Evolutionary conservation across 2,888 invertebrate species (phyloP), one percentile per base, ranked within the genome.

Genomic region (Apamea crenata): DNA sequence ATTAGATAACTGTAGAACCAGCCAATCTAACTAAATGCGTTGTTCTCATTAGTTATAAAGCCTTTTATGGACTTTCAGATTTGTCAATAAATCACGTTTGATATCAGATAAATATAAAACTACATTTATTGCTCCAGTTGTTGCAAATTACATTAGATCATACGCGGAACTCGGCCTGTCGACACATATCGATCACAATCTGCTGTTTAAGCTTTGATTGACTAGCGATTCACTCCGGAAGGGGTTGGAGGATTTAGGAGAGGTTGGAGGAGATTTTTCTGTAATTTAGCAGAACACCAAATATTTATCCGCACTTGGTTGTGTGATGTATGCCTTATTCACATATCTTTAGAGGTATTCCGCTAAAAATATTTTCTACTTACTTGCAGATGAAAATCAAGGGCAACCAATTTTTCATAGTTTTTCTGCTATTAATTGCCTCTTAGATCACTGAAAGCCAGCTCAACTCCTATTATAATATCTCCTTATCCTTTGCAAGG

Each of bases 1-100:
- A 53, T 53, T 21, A 77, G 47, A 32, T 25, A 61, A 44, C 14
- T 50, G 32, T 18, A 59, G 25, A 56, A 29, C 25, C 36, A 47
- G 7, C 18, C 14, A 18, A 66, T 47, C 36, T 71, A 59, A 40
- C 50, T 71, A 29, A 79, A 80, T 50, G n/a, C 66, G 10, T 53
- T 32, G 36, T 47, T 68, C 63, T 65, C 56, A 70, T 66, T 81
- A 32, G 50, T 66, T 70, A 25, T 59, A 70, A 81, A 56, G 6
- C 80, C 61, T 80, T 73, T 50, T 66, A 80, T 72, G 47, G 66
- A 61, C 12, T 29, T 80, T 50, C 18, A 59, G n/a, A 72, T 67
- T 32, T 72, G 25, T 72, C 40, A 72, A 72, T 71, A 80, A 70
- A 80, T 80, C 40, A 66, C 50, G n/a, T 12, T 72, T 59, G 21